Percentiles rank a stretch among this genome's conserved stretches.
phyloP scores from a whole-genome alignment of 2,797 vertebrate species.

The Esox lucius region DNA sequence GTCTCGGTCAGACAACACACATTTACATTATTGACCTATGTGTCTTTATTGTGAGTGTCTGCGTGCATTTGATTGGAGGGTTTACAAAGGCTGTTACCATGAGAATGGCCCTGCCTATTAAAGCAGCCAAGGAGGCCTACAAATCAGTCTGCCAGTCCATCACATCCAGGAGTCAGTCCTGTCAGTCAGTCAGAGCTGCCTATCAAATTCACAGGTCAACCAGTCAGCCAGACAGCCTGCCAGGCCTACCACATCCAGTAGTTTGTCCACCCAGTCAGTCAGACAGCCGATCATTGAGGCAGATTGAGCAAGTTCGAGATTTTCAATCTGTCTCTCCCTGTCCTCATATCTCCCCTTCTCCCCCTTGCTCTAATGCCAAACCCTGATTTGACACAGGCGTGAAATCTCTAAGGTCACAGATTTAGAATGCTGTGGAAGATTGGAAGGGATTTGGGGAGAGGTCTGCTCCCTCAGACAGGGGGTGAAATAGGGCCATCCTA shows the following conservation, averaged over 20 bases:
- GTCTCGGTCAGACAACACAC: conserved; percentile 8
- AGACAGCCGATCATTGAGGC: background rate
- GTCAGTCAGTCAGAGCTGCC: background rate
- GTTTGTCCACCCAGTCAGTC: background rate
- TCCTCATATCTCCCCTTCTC: background rate
- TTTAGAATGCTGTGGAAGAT: conserved; percentile 17
- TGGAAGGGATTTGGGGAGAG: background rate
- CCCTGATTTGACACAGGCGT: conserved; percentile 30
- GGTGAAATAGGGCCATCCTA: conserved; percentile 2
- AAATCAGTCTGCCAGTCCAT: conserved; percentile 11
- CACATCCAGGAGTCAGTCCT: background rate
- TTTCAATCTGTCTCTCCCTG: conserved; percentile 17
- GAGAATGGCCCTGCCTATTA: conserved; percentile 50
- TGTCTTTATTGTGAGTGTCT: conserved; percentile 29
- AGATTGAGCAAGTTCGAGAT: conserved; percentile 23
- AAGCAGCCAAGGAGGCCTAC: conserved; percentile 15
- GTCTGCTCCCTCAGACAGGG: background rate
- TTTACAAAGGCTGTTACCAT: conserved; percentile 49
- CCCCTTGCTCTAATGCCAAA: background rate
- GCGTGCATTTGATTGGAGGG: conserved; percentile 34
- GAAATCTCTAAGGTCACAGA: conserved; percentile 36
- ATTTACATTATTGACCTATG: conserved; percentile 59
- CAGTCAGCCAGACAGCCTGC: background rate
- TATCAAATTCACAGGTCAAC: conserved; percentile 8
- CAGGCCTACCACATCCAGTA: background rate